Evolutionary conservation across 2,888 invertebrate species (phyloP), one percentile per base, ranked within the genome.

Genomic region (Rhopalosiphum nymphaeae): DNA sequence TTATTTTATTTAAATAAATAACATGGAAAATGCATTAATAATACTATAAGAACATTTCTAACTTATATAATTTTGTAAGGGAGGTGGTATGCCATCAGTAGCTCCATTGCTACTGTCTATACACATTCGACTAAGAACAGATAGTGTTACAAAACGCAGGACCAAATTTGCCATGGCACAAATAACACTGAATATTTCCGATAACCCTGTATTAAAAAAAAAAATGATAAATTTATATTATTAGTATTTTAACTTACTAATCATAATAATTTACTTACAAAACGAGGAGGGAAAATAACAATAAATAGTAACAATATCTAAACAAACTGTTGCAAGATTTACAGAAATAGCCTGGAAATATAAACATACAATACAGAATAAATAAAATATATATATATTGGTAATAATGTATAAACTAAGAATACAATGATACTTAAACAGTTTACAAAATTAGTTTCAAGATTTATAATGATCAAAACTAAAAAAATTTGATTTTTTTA

Each of bases 291-390:
- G 94, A 26, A 94, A 94, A 91, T 85, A 91, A 91, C 94, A 94
- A 53, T 91, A 94, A 67, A 94, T 67, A 26, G 94, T 94, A 25
- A 94, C 26, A 25, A 91, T 87, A 53, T 94, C 94, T 67, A 94
- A 67, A 67, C 67, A 87, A 67, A 91, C 67, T 86, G 94, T 29
- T n/a, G 91, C 85, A 25, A 94, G 90, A 42, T 94, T 94, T 36
- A 94, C 91, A 85, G 94, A 94, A 94, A 94, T 94, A 49, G 94
- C 90, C 94, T 94, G n/a, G 1, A 94, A 91, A 94, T 78, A 89
- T 42, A 91, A 91, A 91, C 26, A 91, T 53, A 91, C 10, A 61
- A 67, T 36, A 36, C 10, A 88, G 5, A 44, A 21, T 89, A 61
- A 16, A 21, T 7, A 78, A 36, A 2, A 36, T 78, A 78, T 36